A percentile compares a stretch with the other conserved stretches of the same genome.
Conservation (phyloP, 2,797 vertebrate genomes). For the Myotis myotis region DNA sequence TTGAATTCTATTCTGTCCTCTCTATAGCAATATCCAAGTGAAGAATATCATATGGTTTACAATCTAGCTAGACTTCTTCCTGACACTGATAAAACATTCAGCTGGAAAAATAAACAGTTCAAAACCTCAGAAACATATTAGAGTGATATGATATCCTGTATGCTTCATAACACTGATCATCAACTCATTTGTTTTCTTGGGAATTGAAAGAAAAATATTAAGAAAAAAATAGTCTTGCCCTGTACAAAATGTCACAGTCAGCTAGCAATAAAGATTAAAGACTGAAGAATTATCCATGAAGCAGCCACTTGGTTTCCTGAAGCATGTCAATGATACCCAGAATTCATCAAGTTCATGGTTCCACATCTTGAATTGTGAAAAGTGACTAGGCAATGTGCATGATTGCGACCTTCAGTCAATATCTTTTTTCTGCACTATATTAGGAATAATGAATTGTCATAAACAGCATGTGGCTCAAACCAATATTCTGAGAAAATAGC, state of each 20-base stretch:
- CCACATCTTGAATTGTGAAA: constrained; percentile 44
- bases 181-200: constrained; percentile 65
- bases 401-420: constrained; percentile 48
- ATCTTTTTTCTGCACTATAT: constrained; percentile 39
- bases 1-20: constrained; percentile 24
- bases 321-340: constrained; percentile 48
- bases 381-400: background rate
- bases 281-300: constrained; percentile 60
- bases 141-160: constrained; percentile 48
- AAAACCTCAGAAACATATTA: constrained; percentile 69
- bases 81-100: constrained; percentile 45
- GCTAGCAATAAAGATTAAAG: constrained; percentile 64
- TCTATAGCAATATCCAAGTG: background rate
- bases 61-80: constrained; percentile 56
- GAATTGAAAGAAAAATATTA: constrained; percentile 59
- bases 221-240: constrained; percentile 58
- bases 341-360: constrained; percentile 68
- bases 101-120: constrained; percentile 68
- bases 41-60: constrained; percentile 45
- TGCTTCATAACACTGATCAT: constrained; percentile 61
- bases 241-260: constrained; percentile 59
- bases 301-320: constrained; percentile 62
- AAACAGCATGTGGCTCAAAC: constrained; percentile 40
- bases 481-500: constrained; percentile 50
- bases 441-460: constrained; percentile 57